phyloP scores from a whole-genome alignment of 2,113 vertebrate species.

The Lepidothrix coronata region DNA sequence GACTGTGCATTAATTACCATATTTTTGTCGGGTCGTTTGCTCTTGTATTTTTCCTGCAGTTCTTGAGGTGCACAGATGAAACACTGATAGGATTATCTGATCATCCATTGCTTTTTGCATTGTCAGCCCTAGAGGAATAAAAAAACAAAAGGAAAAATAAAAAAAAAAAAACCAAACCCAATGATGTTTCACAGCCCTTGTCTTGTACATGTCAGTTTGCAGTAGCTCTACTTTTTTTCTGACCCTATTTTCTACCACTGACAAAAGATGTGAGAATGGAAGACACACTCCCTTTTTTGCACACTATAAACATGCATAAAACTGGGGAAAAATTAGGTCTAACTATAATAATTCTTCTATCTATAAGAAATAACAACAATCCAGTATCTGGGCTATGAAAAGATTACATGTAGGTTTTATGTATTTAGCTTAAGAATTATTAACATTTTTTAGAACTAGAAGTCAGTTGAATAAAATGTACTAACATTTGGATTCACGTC shows the following conservation, averaged over 20 bases:
- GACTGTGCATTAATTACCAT: not conserved
- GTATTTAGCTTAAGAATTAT: not conserved
- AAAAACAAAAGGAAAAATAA: not conserved
- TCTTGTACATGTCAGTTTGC: not conserved
- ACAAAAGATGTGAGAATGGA: not conserved
- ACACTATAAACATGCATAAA: not conserved
- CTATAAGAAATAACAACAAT: not conserved
- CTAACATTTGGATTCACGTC: not conserved
- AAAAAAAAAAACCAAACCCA: not conserved
- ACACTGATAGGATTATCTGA: not conserved
- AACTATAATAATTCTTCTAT: not conserved
- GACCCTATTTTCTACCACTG: not conserved
- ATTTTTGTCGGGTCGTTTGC: not conserved
- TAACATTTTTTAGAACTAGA: not conserved
- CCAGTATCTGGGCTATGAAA: not conserved
- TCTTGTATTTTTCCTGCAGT: not conserved
- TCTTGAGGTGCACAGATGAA: not conserved
- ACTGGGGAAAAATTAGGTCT: not conserved
- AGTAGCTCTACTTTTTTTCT: not conserved
- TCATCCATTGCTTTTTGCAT: not conserved
- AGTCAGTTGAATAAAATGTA: not conserved
- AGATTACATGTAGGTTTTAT: not conserved
- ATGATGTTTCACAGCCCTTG: not conserved
- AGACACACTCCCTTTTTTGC: not conserved
- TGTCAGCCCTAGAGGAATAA: not conserved